phyloP scores from a whole-genome alignment of 2,797 vertebrate genomes.

The Myotis vivesi region DNA sequence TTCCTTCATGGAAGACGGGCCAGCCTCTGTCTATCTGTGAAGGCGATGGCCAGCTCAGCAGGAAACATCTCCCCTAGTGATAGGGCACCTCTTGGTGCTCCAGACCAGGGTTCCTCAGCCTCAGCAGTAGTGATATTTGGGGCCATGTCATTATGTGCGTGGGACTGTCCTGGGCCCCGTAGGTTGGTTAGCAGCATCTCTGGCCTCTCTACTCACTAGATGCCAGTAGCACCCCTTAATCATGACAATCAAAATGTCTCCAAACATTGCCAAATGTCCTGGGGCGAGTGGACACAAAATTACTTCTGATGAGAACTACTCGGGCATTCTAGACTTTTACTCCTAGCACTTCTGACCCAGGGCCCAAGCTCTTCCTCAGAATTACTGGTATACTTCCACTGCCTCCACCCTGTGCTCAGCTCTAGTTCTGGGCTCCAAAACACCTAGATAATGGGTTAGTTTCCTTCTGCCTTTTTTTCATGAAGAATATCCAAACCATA shows the following conservation, averaged over 20 bases:
- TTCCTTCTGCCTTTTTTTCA: neutral
- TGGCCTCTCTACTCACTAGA: neutral
- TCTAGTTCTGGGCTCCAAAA: neutral
- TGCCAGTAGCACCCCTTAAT: neutral
- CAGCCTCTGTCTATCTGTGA: neutral
- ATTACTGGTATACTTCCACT: neutral
- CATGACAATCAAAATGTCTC: neutral
- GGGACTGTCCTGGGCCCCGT: neutral
- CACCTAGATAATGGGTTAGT: neutral
- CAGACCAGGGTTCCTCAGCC: neutral
- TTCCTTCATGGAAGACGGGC: neutral
- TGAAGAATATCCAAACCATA: neutral
- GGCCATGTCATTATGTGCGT: neutral
- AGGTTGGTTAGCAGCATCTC: neutral
- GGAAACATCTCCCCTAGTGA: neutral
- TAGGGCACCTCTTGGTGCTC: neutral
- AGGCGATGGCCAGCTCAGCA: neutral
- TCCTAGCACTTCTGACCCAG: neutral
- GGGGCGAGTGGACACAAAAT: neutral
- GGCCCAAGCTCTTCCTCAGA: neutral
- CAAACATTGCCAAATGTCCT: neutral
- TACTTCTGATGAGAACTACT: neutral
- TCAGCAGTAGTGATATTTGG: rapidly evolving
- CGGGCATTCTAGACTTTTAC: neutral
- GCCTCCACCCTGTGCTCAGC: neutral